phyloP scores from a whole-genome alignment of 2,113 vertebrate genomes.

The Balaenoptera acutorostrata region DNA sequence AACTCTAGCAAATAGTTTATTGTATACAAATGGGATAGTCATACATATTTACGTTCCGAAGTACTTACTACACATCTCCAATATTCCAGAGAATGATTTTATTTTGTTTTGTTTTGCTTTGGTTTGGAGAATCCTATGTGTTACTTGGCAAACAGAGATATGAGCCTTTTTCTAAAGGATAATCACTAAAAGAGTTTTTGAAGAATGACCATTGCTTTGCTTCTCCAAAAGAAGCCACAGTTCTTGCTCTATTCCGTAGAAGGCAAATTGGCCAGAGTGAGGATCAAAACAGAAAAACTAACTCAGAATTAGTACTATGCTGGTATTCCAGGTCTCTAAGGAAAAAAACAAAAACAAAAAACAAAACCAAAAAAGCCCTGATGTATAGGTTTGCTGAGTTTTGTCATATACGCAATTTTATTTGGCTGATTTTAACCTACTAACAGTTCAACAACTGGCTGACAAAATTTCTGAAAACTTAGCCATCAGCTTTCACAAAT shows the following conservation, averaged over 20 bases:
- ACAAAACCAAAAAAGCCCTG: background rate
- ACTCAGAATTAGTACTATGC: background rate
- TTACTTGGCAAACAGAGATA: background rate
- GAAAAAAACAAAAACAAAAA: too few relatives aligned
- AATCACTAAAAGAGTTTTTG: background rate
- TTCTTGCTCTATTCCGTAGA: background rate
- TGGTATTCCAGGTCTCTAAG: background rate
- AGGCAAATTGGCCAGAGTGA: background rate
- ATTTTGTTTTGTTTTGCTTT: background rate
- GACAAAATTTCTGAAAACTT: background rate
- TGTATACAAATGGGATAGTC: background rate
- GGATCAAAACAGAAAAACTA: background rate
- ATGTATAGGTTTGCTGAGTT: background rate
- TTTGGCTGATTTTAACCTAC: background rate
- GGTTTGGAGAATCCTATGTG: background rate
- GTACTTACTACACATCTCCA: background rate
- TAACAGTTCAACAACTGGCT: background rate
- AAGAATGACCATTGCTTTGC: background rate
- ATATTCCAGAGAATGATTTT: background rate
- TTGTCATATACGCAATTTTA: background rate
- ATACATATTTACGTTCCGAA: background rate
- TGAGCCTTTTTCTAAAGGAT: background rate
- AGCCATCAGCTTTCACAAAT: background rate
- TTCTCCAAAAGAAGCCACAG: background rate
- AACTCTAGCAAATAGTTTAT: background rate